Conservation (phyloP, 1,140 invertebrate genomes). For the Atopsyche davidsoni region DNA sequence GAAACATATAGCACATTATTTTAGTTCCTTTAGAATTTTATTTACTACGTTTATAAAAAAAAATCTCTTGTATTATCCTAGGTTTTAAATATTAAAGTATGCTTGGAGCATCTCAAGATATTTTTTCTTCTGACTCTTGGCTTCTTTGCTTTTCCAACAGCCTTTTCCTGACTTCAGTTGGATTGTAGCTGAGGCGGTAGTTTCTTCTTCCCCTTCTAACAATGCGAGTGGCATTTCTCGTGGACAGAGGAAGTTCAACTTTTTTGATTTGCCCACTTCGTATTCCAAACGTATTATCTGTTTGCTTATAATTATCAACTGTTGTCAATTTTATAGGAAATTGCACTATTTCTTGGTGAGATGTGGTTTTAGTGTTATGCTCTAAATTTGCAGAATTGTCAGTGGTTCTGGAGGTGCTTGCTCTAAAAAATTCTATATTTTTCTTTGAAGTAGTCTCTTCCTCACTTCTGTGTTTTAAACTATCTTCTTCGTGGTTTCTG, state of each 20-base stretch:
- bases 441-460: conserved; percentile 7
- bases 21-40: too few species aligned
- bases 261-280: conserved; percentile 24
- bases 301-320: background rate
- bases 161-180: conserved; percentile 24
- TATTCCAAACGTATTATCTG: conserved; percentile 18
- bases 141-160: conserved; percentile 22
- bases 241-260: conserved; percentile 19
- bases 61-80: too few species aligned
- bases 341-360: background rate
- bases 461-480: background rate
- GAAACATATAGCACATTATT: too few species aligned
- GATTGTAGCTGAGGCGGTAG: conserved; percentile 26
- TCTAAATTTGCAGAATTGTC: conserved; percentile 1
- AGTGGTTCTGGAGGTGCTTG: too few species aligned
- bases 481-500: conserved; percentile 6
- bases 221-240: conserved; percentile 12
- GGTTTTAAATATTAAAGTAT: too few species aligned
- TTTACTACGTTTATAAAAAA: too few species aligned
- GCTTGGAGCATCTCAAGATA: too few species aligned
- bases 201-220: conserved; percentile 26
- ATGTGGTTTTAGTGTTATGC: background rate
- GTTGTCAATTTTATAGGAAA: background rate
- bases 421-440: too few species aligned
- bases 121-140: conserved; percentile 12